phyloP scores from a whole-genome alignment of 2,888 invertebrate genomes.

The Meteorus colon region DNA sequence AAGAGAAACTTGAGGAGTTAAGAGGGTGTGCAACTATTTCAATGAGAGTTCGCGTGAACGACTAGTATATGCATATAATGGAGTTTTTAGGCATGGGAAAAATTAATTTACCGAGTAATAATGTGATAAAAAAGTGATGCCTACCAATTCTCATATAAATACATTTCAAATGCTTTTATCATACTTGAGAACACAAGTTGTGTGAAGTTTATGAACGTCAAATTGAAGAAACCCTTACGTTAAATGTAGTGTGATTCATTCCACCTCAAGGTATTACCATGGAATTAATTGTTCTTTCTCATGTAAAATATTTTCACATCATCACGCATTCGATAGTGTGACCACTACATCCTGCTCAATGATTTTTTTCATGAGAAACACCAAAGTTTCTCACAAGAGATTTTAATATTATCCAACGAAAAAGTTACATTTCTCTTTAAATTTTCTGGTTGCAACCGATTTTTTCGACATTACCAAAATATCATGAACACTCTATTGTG shows the following conservation, averaged over 20 bases:
- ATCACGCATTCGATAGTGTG: background rate
- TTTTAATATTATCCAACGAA: background rate
- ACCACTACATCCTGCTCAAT: background rate
- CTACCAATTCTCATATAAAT: conserved; percentile 53
- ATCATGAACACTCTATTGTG: too few species aligned
- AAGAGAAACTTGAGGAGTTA: conserved; percentile 65
- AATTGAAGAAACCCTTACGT: conserved; percentile 16
- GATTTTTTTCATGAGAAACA: background rate
- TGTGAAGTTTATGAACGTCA: conserved; percentile 54
- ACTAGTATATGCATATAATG: conserved; percentile 15
- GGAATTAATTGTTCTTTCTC: conserved; percentile 56
- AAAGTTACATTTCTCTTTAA: conserved; percentile 21
- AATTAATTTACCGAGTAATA: conserved; percentile 13
- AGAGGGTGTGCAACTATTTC: conserved; percentile 62
- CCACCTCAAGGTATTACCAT: conserved; percentile 56
- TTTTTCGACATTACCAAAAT: background rate
- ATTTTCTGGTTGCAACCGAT: background rate
- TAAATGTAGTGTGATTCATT: conserved; percentile 43
- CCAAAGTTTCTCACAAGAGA: background rate
- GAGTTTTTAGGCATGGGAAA: conserved; percentile 14
- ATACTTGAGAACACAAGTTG: conserved; percentile 62
- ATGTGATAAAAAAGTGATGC: conserved; percentile 13
- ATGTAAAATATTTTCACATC: background rate
- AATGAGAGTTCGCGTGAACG: conserved; percentile 46
- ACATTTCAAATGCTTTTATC: conserved; percentile 43